phyloP scores from a whole-genome alignment of 2,888 invertebrate species.

The Tortrix viridana region DNA sequence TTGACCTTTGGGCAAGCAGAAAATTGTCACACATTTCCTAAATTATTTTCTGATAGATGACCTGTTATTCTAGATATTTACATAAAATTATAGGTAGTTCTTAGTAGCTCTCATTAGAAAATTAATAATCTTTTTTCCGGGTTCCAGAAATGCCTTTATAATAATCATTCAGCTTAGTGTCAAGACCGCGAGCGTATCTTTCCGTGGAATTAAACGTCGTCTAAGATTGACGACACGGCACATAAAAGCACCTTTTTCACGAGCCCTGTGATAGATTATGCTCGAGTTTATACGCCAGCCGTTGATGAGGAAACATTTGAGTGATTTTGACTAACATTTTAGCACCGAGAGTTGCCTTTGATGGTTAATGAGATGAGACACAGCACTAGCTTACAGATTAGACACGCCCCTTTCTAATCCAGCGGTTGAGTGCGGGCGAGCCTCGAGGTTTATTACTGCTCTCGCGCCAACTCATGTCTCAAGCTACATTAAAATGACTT shows the following conservation, averaged over 20 bases:
- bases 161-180: slow-evolving; percentile 36
- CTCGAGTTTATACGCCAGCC: slow-evolving; percentile 33
- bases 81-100: no score
- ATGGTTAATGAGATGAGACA: slow-evolving; percentile 31
- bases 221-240: slow-evolving; percentile 37
- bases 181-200: slow-evolving; percentile 35
- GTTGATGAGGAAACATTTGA: slow-evolving; percentile 35
- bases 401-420: slow-evolving; percentile 28
- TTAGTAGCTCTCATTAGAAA: neutral
- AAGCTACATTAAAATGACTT: no score
- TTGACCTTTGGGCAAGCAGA: no score
- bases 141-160: slow-evolving; percentile 21
- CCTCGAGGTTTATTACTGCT: slow-evolving; percentile 22
- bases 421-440: slow-evolving; percentile 15
- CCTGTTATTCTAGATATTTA: neutral
- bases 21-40: no score
- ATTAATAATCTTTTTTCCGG: slow-evolving; percentile 13
- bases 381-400: slow-evolving; percentile 31
- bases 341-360: slow-evolving; percentile 30
- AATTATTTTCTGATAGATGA: no score
- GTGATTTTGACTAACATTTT: slow-evolving; percentile 35
- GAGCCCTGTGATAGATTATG: slow-evolving; percentile 35
- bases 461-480: neutral
- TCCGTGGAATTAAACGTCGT: slow-evolving; percentile 38
- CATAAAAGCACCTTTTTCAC: slow-evolving; percentile 38